A percentile compares a stretch with the other conserved stretches of the same genome.
Evolutionary conservation across 2,888 invertebrate genomes (phyloP).

Genomic region (Erebia epiphron): DNA sequence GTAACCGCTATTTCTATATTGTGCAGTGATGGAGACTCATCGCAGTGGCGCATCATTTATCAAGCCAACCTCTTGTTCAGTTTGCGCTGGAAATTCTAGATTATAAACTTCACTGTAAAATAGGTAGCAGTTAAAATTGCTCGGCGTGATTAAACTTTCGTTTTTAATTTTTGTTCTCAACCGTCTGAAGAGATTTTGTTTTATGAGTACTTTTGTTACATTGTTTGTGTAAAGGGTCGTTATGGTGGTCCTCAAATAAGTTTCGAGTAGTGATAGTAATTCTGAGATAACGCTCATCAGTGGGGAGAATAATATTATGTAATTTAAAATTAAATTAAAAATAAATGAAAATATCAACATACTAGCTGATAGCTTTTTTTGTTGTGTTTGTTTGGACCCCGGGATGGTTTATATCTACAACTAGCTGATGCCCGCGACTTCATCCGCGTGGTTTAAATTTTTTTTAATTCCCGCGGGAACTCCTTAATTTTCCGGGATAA

Average conservation of each 20-base stretch:
- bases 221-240: constrained; percentile 20
- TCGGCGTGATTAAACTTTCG: constrained; percentile 57
- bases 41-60: constrained; percentile 72
- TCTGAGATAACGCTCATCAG: neutral
- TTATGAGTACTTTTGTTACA: constrained; percentile 26
- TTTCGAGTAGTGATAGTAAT: constrained; percentile 10
- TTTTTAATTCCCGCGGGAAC: too few relatives aligned
- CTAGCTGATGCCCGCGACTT: too few relatives aligned
- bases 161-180: constrained; percentile 49
- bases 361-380: too few relatives aligned
- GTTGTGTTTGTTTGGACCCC: too few relatives aligned
- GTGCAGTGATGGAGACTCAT: constrained; percentile 75
- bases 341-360: too few relatives aligned
- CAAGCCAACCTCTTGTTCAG: constrained; percentile 65
- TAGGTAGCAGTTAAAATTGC: constrained; percentile 53
- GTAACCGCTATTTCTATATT: constrained; percentile 68
- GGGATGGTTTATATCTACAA: too few relatives aligned
- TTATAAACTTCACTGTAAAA: constrained; percentile 55
- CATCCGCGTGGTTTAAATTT: too few relatives aligned
- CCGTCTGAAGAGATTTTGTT: constrained; percentile 26
- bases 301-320: neutral
- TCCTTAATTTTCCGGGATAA: too few relatives aligned
- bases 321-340: too few relatives aligned
- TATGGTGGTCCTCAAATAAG: constrained; percentile 9
- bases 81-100: constrained; percentile 55